Evolutionary conservation across 2,113 vertebrate genomes (phyloP).

Genomic region (Psilopsiagon aurifrons): DNA sequence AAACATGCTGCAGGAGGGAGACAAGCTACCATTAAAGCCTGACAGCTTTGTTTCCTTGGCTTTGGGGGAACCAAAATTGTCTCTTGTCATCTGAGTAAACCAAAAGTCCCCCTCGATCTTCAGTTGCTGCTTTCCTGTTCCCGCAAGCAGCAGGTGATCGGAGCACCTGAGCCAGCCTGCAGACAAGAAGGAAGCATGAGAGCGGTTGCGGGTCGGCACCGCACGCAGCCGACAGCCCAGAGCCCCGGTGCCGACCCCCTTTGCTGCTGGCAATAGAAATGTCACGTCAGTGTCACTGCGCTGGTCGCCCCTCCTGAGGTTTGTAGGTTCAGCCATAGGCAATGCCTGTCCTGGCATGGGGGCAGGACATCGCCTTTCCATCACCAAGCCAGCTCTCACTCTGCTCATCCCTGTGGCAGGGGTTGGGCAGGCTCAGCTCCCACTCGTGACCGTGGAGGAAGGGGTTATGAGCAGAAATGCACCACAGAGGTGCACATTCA

Average conservation of each 20-base stretch:
- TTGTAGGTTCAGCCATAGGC: fast-evolving
- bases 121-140: slow-evolving; percentile 62
- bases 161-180: slow-evolving; percentile 71
- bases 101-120: slow-evolving; percentile 70
- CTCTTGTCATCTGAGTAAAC: slow-evolving; percentile 70
- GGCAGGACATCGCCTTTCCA: neutral
- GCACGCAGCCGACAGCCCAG: neutral
- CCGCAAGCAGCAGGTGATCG: slow-evolving; percentile 68
- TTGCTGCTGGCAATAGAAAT: neutral
- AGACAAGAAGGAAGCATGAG: slow-evolving; percentile 66
- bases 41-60: slow-evolving; percentile 70
- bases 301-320: fast-evolving
- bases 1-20: slow-evolving; percentile 70
- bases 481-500: fast-evolving
- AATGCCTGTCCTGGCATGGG: fast-evolving
- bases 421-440: neutral
- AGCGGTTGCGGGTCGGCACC: neutral
- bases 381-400: fast-evolving
- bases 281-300: fast-evolving
- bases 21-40: slow-evolving; percentile 70
- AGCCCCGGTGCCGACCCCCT: neutral
- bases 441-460: fast-evolving
- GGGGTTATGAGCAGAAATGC: neutral
- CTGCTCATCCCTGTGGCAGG: fast-evolving
- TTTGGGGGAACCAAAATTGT: slow-evolving; percentile 67